phyloP scores from a whole-genome alignment of 2,888 invertebrate genomes.

The Spodoptera exigua region DNA sequence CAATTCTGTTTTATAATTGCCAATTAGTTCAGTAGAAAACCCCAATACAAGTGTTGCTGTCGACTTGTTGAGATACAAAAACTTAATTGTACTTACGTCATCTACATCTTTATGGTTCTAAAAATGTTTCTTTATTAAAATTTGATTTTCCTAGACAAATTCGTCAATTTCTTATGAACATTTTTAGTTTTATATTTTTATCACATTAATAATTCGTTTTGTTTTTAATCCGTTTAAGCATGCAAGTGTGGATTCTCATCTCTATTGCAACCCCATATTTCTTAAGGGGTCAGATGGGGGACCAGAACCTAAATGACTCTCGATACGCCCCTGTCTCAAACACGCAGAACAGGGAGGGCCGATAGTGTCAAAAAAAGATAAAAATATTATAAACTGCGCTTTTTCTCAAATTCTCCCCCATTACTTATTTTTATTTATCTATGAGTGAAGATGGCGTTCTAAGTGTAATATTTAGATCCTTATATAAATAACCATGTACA shows the following conservation, averaged over 20 bases:
- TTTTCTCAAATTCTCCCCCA: slow-evolving; percentile 66
- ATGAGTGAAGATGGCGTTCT: slow-evolving; percentile 52
- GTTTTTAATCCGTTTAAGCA: slow-evolving; percentile 56
- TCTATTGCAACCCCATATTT: slow-evolving; percentile 73
- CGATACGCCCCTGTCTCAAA: slow-evolving; percentile 84
- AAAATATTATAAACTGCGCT: slow-evolving; percentile 87
- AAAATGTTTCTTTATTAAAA: background rate
- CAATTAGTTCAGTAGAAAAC: slow-evolving; percentile 12
- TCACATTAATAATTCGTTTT: slow-evolving; percentile 12
- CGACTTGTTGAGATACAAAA: background rate
- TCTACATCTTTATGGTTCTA: background rate
- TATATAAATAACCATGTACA: slow-evolving; percentile 25
- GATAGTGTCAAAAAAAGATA: slow-evolving; percentile 90
- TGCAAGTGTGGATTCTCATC: slow-evolving; percentile 49
- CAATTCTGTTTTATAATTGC: slow-evolving; percentile 21
- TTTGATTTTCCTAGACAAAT: background rate
- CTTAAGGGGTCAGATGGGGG: slow-evolving; percentile 79
- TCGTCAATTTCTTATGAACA: no score
- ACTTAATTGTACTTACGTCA: background rate
- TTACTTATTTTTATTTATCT: slow-evolving; percentile 67
- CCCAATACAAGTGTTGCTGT: slow-evolving; percentile 1
- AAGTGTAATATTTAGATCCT: slow-evolving; percentile 42
- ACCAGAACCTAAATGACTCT: slow-evolving; percentile 79
- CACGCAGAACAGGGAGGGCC: slow-evolving; percentile 80
- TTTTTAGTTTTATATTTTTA: no score